These are phyloP conservation scores for Harpegnathos saltator DNA, from an alignment of 1,140 invertebrate genomes.

Conservation along the genomic window DNA sequence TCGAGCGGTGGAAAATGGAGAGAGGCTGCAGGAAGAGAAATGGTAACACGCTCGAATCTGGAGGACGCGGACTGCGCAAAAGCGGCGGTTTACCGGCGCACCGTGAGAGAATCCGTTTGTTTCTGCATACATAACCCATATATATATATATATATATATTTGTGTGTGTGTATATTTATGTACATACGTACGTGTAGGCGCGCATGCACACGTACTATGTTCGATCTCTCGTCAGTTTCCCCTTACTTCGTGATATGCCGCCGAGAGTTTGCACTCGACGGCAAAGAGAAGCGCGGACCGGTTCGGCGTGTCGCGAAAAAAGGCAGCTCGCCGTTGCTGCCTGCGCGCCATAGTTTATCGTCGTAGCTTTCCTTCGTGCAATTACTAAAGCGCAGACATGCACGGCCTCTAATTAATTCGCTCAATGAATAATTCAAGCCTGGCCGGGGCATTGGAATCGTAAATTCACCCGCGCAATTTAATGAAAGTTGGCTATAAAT, in stretches of 20 bases:
- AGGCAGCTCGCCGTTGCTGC: background rate
- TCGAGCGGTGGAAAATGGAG: slow-evolving; percentile 39
- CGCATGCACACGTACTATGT: too few relatives aligned
- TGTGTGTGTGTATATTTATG: background rate
- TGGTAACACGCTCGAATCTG: slow-evolving; percentile 1
- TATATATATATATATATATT: background rate
- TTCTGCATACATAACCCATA: background rate
- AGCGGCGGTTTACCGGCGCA: background rate
- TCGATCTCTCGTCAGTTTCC: slow-evolving; percentile 10
- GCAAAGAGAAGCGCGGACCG: background rate
- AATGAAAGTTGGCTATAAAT: slow-evolving; percentile 52
- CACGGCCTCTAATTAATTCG: slow-evolving; percentile 43
- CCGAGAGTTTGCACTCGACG: background rate
- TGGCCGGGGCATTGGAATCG: slow-evolving; percentile 31
- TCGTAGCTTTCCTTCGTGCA: slow-evolving; percentile 23
- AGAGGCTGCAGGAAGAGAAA: slow-evolving; percentile 22
- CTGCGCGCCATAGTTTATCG: background rate
- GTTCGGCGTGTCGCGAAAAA: background rate
- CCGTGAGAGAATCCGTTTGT: background rate
- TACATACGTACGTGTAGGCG: background rate
- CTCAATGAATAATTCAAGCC: slow-evolving; percentile 54
- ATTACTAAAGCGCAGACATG: slow-evolving; percentile 36
- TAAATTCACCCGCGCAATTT: slow-evolving; percentile 49
- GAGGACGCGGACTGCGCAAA: background rate
- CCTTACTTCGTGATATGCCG: background rate